phyloP scores from a whole-genome alignment of 2,113 vertebrate genomes.

The Chrysochloris asiatica region DNA sequence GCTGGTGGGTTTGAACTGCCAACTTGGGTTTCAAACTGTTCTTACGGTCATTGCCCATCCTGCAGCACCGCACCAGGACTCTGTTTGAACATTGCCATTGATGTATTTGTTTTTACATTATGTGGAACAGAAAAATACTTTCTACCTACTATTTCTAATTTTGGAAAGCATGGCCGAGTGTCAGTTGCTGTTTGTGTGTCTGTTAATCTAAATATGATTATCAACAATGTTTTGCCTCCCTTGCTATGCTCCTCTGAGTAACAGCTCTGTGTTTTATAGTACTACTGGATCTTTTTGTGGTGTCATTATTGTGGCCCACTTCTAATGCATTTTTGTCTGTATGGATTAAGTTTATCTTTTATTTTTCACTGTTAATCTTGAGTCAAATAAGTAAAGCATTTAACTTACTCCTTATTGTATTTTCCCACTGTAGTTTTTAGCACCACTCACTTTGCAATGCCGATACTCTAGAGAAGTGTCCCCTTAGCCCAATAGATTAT shows the following conservation, averaged over 20 bases:
- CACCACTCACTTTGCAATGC: neutral
- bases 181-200: neutral
- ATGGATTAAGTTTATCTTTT: neutral
- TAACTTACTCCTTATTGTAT: neutral
- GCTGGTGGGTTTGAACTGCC: too few relatives aligned
- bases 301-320: neutral
- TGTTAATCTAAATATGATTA: neutral
- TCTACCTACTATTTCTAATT: neutral
- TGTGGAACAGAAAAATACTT: neutral
- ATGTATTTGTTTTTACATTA: constrained; percentile 3
- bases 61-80: too few relatives aligned
- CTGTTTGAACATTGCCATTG: neutral
- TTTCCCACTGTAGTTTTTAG: neutral
- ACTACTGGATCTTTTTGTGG: neutral
- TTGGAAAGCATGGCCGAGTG: neutral
- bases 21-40: too few relatives aligned
- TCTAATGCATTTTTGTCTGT: neutral
- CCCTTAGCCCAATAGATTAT: neutral
- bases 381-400: constrained; percentile 6
- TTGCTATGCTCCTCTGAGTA: neutral
- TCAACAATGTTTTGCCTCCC: neutral
- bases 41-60: too few relatives aligned
- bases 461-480: neutral
- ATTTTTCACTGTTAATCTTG: constrained; percentile 27
- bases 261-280: neutral